Evolutionary conservation across 64 coral and sea anemone species (phyloP), one percentile per base, ranked within the genome.

Genomic region (Montipora cactus): DNA sequence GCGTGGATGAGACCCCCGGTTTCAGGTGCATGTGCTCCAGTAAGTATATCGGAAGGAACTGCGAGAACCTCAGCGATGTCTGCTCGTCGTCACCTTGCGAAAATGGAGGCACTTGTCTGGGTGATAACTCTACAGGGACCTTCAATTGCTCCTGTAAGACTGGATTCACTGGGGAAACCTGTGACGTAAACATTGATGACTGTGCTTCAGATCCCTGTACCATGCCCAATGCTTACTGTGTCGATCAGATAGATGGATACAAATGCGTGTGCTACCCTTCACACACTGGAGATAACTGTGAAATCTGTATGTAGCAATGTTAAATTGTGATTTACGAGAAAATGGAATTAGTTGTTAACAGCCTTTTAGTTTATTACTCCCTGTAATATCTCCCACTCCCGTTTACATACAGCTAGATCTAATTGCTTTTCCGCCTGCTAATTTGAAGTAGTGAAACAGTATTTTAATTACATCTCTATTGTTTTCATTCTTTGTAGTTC

Each of bases 271-370:
- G 93, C 53, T 52, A 84, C 45, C 87, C 87, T 14, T 94, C 93
- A 7, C 73, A 94, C 71, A 84, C 87, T 37, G 93, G 93, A 55
- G 87, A 90, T n/a, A 83, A 78, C 58, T 94, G 93, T 45, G 88
- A 81, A 19, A 83, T 90, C n/a, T 79, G 93, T 94, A 46, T 78
- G 78, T 84, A 86, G 19, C 3, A 28, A 58, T n/a, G 51, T 25
- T 59, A 59, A 10, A 7, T 47, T 55, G 4, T 79, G 5, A 23
- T 18, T 8, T 7, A 23, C 37, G n/a, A 28, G 22, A 23, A 37
- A 74, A 37, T 9, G 57, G 14, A 15, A 15, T 68, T 68, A 1
- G 15, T 15, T 68, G 64, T 1, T 68, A 68, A 4, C 15, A 18
- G 10, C 15, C 64, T 18, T 13, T 18, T 68, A 15, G 2, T 18